Percentiles rank a stretch among this genome's conserved stretches.
These are phyloP conservation scores for Sebastes jordani DNA, from an alignment of 2,797 vertebrate species.

Conservation along the genomic window DNA sequence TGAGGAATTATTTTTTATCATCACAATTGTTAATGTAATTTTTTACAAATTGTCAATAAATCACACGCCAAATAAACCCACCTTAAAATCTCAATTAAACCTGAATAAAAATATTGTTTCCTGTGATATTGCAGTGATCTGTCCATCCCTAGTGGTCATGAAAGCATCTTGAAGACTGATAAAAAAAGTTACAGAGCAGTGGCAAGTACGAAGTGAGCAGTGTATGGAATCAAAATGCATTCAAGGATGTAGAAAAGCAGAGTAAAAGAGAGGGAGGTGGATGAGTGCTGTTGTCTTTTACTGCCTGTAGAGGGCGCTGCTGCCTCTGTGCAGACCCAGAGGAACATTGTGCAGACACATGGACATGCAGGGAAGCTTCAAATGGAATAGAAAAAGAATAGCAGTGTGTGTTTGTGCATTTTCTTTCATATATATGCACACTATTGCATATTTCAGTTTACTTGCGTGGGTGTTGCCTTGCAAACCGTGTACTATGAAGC, in stretches of 20 bases:
- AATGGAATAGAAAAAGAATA: not conserved
- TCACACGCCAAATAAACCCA: not conserved
- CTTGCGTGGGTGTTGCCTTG: not conserved
- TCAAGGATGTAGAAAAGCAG: not conserved
- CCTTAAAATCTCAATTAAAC: not conserved
- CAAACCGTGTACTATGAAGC: not conserved
- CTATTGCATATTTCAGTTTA: not conserved
- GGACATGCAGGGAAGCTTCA: not conserved
- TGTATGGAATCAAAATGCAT: not conserved
- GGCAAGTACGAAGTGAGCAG: not conserved
- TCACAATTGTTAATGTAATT: not conserved
- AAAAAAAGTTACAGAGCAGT: not conserved
- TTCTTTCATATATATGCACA: not conserved
- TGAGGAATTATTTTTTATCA: no score
- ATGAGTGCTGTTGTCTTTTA: not conserved
- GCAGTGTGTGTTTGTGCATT: not conserved
- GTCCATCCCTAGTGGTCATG: not conserved
- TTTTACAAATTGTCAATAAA: not conserved
- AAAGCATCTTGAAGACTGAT: not conserved
- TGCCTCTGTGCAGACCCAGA: conserved; percentile 2
- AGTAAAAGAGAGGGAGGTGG: not conserved
- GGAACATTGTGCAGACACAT: not conserved
- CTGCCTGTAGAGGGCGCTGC: conserved; percentile 47
- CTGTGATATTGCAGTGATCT: not conserved
- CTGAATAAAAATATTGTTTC: not conserved